A percentile compares a stretch with the other conserved stretches of the same genome.
Conservation (phyloP, 2,113 vertebrate genomes). For the Panurus biarmicus region DNA sequence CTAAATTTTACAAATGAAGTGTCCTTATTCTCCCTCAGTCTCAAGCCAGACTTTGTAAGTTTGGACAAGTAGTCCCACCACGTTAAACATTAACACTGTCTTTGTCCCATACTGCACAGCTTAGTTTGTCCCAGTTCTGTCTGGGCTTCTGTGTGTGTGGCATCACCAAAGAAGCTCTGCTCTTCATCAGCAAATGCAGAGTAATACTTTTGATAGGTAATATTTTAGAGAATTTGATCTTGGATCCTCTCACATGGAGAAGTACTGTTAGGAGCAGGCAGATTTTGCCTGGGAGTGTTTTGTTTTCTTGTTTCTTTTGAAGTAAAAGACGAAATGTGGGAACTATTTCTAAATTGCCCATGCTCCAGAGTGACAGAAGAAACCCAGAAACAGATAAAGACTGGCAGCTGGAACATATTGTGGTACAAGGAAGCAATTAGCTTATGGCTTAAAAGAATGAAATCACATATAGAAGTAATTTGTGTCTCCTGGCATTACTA, state of each 20-base stretch:
- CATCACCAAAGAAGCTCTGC: not conserved
- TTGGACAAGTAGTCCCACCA: not conserved
- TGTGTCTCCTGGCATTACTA: not conserved
- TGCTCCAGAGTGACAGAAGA: conserved; percentile 9
- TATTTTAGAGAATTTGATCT: not conserved
- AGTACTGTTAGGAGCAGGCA: not conserved
- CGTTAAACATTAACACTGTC: not conserved
- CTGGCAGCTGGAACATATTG: conserved; percentile 34
- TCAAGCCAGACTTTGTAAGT: not conserved
- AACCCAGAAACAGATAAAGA: conserved; percentile 51
- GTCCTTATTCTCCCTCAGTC: not conserved
- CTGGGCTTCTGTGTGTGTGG: not conserved
- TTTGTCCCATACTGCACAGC: not conserved
- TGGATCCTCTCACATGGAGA: not conserved
- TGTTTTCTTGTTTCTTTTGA: conserved; percentile 39
- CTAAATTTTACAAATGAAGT: not conserved
- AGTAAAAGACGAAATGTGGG: conserved; percentile 43
- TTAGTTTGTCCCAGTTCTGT: not conserved
- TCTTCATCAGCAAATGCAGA: not conserved
- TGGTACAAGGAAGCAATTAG: conserved; percentile 33
- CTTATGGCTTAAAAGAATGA: conserved; percentile 3
- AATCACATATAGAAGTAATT: conserved; percentile 21
- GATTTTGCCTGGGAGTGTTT: not conserved
- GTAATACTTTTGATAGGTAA: not conserved
- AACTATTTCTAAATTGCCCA: conserved; percentile 51